Evolutionary conservation across 35 echinoderm and acorn worm genomes (phyloP), one percentile per base, ranked within the genome.

Genomic region (Ophioderma brevispina): DNA sequence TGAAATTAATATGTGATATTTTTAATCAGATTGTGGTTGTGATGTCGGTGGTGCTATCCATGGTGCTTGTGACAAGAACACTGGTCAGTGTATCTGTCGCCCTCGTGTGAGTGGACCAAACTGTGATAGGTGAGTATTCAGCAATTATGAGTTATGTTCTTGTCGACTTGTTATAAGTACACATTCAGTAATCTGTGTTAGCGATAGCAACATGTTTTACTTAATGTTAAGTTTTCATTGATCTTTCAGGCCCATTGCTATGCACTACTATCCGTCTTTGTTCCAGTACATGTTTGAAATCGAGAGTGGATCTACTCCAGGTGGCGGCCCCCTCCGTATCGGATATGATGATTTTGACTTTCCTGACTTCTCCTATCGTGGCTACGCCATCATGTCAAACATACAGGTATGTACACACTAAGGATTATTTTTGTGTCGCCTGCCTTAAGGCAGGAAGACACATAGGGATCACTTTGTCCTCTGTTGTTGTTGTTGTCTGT

Each of bases 271-370:
- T 21, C 91, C 93, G 23, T 91, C 91, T 49, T 84, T 99, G 32
- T 91, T 92, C 82, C 93, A 95, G 55, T 87, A 92, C 32, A 95
- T 93, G 78, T 99, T 95, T 91, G 97, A 99, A 78, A 92, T 95
- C 31, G 97, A 99, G 86, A 87, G 80, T 42, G 97, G 97, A 17
- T 46, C 39, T 13, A 90, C 87, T 19, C 90, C 97, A 17, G 83
- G 87, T 36, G 91, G 90, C 2, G 78, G 90, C 0, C 90, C 78
- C 17, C 87, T 92, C 37, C 87, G n/a, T 34, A 89, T 99, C 31
- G 94, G 97, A 28, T 99, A 84, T n/a, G 88, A 91, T 37, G 38
- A 40, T 0, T 84, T 33, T 40, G 88, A 78, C 19, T 99, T 99
- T 88, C 97, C 97, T 32, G 94, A 83, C 23, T 99, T 93, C 90